phyloP scores from a whole-genome alignment of 2,113 vertebrate genomes.

The Thermophis baileyi region DNA sequence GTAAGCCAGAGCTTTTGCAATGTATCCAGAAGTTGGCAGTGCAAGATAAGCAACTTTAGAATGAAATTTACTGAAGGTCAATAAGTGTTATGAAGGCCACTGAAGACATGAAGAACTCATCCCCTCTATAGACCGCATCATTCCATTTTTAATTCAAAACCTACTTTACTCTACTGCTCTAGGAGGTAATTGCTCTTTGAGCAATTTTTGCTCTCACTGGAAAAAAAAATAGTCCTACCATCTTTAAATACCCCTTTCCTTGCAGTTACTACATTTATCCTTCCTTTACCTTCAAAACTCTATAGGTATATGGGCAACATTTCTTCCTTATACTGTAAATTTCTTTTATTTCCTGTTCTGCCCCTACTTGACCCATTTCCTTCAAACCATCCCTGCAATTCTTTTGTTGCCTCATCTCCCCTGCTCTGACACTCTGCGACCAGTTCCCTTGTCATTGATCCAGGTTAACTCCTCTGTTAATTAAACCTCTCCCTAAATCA shows the following conservation, averaged over 20 bases:
- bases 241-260: background rate
- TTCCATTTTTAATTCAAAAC: background rate
- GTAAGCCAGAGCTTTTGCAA: background rate
- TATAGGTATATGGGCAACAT: background rate
- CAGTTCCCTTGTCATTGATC: background rate
- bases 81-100: background rate
- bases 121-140: background rate
- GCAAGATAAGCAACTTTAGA: background rate
- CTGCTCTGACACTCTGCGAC: background rate
- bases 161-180: background rate
- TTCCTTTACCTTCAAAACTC: background rate
- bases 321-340: background rate
- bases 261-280: background rate
- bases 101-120: background rate
- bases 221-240: background rate
- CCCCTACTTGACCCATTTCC: background rate
- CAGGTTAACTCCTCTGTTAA: background rate
- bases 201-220: background rate
- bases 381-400: background rate
- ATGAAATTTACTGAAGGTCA: background rate
- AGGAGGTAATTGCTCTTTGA: background rate
- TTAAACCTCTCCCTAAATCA: background rate
- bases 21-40: background rate
- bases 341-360: background rate
- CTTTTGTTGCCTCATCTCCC: background rate